Base-by-base conservation (phyloP, 2,113 vertebrate genomes). In the Ahaetulla prasina region DNA sequence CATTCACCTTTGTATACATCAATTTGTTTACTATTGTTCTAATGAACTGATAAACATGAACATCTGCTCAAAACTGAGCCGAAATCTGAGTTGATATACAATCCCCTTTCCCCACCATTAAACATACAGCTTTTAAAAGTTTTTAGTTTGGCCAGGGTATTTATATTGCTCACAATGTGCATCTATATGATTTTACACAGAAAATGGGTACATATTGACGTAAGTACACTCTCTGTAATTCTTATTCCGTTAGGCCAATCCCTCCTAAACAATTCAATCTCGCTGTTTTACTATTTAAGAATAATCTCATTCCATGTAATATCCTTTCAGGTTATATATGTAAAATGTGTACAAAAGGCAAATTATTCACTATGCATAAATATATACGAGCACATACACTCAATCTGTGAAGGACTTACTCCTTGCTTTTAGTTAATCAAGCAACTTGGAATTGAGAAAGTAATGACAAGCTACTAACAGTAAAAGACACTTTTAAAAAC, bases 401-500 rank as follows among this genome's bases (percentile, higher is more conserved):
- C 4, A 0, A 53, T 9, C 0, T 23, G 20, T 30, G 60, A 7
- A 0, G 14, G 93, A 4, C 0, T 10, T 23, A 11, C 88, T 93
- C 92, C 93, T 96, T 50, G 92, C 68, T 91, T 47, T 90, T 55
- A 93, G 88, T 90, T 90, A 89, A 90, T 60, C 90, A 39, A 45
- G 80, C 93, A 74, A 92, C 90, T 88, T 54, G 53, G 92, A 91
- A 95, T 22, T 8, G 87, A 91, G 90, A 93, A 95, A 54, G 85
- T 93, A 96, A 93, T 92, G 88, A 91, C 0, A 30, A 90, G 8
- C 9, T 3, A 47, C 50, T 35, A 87, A 94, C 84, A n/a, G 53
- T 89, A 86, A 93, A 95, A 96, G 87, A 43, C 68, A n/a, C 43
- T 8, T 68, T 88, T 95, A 91, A 93, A 97, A 95, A 94, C 89